Percentiles rank a stretch among this genome's conserved stretches.
These are phyloP conservation scores for Eumeta japonica DNA, from an alignment of 1,140 invertebrate species.

Conservation along the genomic window DNA sequence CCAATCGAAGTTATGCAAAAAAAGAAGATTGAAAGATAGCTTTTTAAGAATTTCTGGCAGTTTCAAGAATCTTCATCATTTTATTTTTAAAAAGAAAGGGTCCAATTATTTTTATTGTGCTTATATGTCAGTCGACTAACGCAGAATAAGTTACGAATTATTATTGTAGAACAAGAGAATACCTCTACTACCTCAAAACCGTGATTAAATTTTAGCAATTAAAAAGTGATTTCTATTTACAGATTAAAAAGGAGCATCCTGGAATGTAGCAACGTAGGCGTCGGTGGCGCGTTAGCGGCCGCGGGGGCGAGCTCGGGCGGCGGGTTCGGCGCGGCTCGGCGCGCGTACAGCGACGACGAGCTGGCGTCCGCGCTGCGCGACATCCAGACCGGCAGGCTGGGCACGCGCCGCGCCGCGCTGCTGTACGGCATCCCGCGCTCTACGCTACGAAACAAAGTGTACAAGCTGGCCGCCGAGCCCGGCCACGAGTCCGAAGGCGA, in stretches of 20 bases:
- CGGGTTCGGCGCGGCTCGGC: constrained; percentile 60
- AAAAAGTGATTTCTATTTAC: constrained; percentile 15
- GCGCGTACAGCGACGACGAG: constrained; percentile 89
- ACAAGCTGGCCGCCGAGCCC: constrained; percentile 71
- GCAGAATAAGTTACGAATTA: too few relatives aligned
- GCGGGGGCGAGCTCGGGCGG: constrained; percentile 59
- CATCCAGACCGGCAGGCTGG: constrained; percentile 88
- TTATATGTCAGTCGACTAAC: too few relatives aligned
- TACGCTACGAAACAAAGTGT: constrained; percentile 91
- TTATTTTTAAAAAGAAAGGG: too few relatives aligned
- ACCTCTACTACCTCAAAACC: too few relatives aligned
- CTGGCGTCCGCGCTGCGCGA: constrained; percentile 85
- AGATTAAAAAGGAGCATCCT: constrained; percentile 37
- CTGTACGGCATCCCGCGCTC: constrained; percentile 95
- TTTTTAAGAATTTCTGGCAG: too few relatives aligned
- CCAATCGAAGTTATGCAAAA: too few relatives aligned
- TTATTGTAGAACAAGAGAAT: too few relatives aligned
- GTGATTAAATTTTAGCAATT: background rate
- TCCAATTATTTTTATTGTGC: too few relatives aligned
- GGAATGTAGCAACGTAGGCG: too few relatives aligned
- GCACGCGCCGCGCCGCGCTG: constrained; percentile 86
- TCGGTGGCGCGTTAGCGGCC: constrained; percentile 50
- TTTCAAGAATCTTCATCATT: too few relatives aligned
- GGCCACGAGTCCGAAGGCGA: constrained; percentile 49
- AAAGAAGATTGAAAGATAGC: too few relatives aligned